Evolutionary conservation across 1,140 invertebrate species (phyloP).

Genomic region (Drosophila saltans): DNA sequence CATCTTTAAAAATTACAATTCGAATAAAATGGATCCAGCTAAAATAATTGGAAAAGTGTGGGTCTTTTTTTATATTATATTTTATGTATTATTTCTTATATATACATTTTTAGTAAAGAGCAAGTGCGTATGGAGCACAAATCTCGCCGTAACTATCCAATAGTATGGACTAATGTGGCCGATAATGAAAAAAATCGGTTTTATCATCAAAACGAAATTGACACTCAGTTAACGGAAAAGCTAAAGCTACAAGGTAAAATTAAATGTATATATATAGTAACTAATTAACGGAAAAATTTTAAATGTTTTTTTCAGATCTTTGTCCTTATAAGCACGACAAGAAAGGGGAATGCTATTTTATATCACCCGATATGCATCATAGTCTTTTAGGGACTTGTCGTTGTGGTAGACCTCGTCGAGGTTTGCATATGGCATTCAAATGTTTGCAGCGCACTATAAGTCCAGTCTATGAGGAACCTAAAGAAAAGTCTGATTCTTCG

Average conservation of each 20-base stretch:
- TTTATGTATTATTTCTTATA: neutral
- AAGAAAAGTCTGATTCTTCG: neutral
- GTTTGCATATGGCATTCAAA: slow-evolving; percentile 59
- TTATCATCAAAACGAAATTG: slow-evolving; percentile 72
- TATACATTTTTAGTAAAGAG: slow-evolving; percentile 57
- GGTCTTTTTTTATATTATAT: neutral
- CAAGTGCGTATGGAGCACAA: slow-evolving; percentile 69
- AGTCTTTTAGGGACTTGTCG: slow-evolving; percentile 64
- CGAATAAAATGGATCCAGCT: slow-evolving; percentile 9
- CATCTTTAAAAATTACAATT: neutral
- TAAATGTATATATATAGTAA: neutral
- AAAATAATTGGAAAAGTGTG: slow-evolving; percentile 18
- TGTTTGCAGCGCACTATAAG: slow-evolving; percentile 69
- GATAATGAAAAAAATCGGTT: slow-evolving; percentile 55
- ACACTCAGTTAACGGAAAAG: slow-evolving; percentile 45
- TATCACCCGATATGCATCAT: slow-evolving; percentile 73
- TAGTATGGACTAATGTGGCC: slow-evolving; percentile 62
- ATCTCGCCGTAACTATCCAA: slow-evolving; percentile 62
- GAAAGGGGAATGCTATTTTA: slow-evolving; percentile 63
- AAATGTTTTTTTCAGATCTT: slow-evolving; percentile 31
- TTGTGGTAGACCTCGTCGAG: slow-evolving; percentile 62
- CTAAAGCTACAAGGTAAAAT: slow-evolving; percentile 50
- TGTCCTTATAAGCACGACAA: slow-evolving; percentile 62
- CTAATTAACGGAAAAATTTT: neutral
- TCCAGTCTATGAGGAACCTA: slow-evolving; percentile 20